phyloP scores from a whole-genome alignment of 2,797 vertebrate genomes.

The Perodicticus potto region DNA sequence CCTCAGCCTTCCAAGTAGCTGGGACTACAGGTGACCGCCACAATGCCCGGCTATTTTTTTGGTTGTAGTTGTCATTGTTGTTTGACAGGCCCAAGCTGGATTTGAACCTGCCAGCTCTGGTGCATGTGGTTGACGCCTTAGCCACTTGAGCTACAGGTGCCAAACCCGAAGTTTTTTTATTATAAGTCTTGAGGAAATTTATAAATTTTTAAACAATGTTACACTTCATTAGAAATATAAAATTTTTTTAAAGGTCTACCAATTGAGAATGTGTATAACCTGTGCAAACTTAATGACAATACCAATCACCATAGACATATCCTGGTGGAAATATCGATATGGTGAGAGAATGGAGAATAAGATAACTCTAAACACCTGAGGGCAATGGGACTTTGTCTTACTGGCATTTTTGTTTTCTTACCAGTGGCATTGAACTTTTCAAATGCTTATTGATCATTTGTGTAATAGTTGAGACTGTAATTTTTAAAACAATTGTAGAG shows the following conservation, averaged over 20 bases:
- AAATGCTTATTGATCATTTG: conserved; percentile 14
- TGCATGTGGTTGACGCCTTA: too few relatives aligned
- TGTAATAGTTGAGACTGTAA: background rate
- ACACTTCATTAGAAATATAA: conserved; percentile 2
- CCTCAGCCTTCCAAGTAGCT: too few relatives aligned
- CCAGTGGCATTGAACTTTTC: conserved; percentile 3
- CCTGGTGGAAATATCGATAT: background rate
- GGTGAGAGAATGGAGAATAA: background rate
- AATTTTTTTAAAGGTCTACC: background rate
- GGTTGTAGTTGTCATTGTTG: too few relatives aligned
- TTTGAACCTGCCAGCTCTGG: too few relatives aligned
- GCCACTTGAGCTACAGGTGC: too few relatives aligned
- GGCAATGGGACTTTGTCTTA: background rate
- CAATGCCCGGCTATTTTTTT: too few relatives aligned
- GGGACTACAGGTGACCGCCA: too few relatives aligned
- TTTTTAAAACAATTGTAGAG: background rate
- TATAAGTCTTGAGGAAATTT: background rate
- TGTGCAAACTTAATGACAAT: background rate
- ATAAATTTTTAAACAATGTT: background rate
- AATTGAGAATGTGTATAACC: background rate
- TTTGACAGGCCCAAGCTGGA: too few relatives aligned
- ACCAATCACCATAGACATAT: background rate
- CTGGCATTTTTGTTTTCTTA: conserved; percentile 23
- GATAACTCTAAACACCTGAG: background rate
- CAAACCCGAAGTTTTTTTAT: background rate